phyloP scores from a whole-genome alignment of 2,888 invertebrate genomes.

The Philhelius pedissequus region DNA sequence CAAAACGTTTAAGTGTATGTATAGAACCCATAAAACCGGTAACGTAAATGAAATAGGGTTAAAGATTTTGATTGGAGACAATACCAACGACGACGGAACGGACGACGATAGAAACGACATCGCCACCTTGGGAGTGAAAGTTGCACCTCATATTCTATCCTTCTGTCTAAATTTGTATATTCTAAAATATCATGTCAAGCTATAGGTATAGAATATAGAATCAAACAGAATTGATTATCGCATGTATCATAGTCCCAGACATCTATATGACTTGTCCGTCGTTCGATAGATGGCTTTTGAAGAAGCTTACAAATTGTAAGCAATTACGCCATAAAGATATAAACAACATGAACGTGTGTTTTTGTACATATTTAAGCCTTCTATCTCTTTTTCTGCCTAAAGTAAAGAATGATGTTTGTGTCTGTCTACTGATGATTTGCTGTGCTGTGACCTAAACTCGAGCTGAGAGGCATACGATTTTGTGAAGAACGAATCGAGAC shows the following conservation, averaged over 20 bases:
- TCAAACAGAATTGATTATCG: conserved; percentile 63
- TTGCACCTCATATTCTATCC: conserved; percentile 30
- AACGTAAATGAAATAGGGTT: not conserved
- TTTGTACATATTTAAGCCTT: conserved; percentile 6
- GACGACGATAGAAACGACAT: not conserved
- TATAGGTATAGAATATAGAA: not conserved
- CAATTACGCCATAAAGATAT: conserved; percentile 52
- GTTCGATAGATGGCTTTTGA: conserved; percentile 58
- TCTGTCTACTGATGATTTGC: not conserved
- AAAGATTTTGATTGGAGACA: not conserved
- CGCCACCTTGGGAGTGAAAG: conserved; percentile 46
- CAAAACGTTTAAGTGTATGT: conserved; percentile 32
- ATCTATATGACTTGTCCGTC: conserved; percentile 34
- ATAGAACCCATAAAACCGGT: conserved; percentile 20
- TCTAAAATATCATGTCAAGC: not conserved
- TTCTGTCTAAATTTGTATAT: conserved; percentile 26
- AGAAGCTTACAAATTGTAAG: conserved; percentile 63
- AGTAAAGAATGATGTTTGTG: not conserved
- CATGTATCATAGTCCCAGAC: conserved; percentile 44
- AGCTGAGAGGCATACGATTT: conserved; percentile 3
- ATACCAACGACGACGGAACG: not conserved
- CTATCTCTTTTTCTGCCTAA: not conserved
- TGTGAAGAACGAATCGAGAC: not conserved
- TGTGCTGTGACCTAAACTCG: conserved; percentile 3
- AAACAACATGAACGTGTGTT: conserved; percentile 32